Percentiles rank a stretch among this genome's conserved stretches.
Evolutionary conservation across 1,140 invertebrate genomes (phyloP).

Genomic region (Pogonomyrmex barbatus): DNA sequence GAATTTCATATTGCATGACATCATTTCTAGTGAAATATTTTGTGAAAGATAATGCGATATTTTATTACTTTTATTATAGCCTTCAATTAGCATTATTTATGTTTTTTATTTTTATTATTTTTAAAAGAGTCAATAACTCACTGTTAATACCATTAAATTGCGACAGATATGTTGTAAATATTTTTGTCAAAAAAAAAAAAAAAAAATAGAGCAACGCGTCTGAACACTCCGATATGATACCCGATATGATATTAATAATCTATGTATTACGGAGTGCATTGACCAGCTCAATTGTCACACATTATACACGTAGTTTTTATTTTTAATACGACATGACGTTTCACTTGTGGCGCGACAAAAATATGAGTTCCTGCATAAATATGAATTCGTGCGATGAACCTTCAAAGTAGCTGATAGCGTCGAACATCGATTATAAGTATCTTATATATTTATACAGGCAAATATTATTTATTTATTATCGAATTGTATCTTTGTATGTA

Average conservation of each 20-base stretch:
- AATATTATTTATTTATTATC: not conserved
- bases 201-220: slow-evolving; percentile 53
- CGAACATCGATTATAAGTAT: not conserved
- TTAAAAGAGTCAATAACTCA: slow-evolving; percentile 5
- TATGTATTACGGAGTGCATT: slow-evolving; percentile 45
- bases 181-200: not conserved
- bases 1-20: not conserved
- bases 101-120: not conserved
- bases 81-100: no score
- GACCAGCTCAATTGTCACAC: slow-evolving; percentile 28
- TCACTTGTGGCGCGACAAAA: slow-evolving; percentile 17
- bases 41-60: not conserved
- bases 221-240: not conserved
- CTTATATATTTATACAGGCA: not conserved
- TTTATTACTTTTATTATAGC: slow-evolving; percentile 16
- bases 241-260: slow-evolving; percentile 35
- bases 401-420: not conserved
- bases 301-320: slow-evolving; percentile 25
- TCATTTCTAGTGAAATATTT: not conserved
- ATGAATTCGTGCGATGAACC: slow-evolving; percentile 10
- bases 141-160: not conserved
- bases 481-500: not conserved
- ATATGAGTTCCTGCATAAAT: slow-evolving; percentile 11
- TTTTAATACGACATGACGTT: slow-evolving; percentile 39
- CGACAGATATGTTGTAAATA: slow-evolving; percentile 18